A percentile compares a stretch with the other conserved stretches of the same genome.
phyloP scores from a whole-genome alignment of 2,113 vertebrate genomes.

The Lutjanus erythropterus region DNA sequence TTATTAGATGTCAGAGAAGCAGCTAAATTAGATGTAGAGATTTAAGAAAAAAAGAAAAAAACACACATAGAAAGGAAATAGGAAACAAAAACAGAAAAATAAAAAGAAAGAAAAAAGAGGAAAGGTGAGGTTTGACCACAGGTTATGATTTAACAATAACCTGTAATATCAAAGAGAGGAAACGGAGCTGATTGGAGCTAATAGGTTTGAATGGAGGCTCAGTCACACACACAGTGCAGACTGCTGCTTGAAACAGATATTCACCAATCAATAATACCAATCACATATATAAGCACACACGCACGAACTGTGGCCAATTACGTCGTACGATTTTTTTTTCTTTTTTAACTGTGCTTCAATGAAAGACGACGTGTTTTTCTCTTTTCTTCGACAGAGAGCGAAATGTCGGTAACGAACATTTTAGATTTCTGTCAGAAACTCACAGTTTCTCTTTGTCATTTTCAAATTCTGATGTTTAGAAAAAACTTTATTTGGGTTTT shows the following conservation, averaged over 20 bases:
- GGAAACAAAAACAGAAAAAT: background rate
- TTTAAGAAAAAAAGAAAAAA: background rate
- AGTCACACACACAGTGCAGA: background rate
- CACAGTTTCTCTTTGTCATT: background rate
- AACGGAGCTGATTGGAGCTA: conserved; percentile 1
- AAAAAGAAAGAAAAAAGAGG: background rate
- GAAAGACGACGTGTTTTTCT: conserved; percentile 89
- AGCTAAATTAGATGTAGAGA: background rate
- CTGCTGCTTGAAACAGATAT: conserved; percentile 91
- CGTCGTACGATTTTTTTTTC: conserved; percentile 78
- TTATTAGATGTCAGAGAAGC: background rate
- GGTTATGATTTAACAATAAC: background rate
- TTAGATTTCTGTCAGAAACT: background rate
- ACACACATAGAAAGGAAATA: background rate
- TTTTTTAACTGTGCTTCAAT: conserved; percentile 88
- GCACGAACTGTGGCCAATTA: conserved; percentile 8
- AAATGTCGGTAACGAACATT: no score
- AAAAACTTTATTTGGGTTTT: no score
- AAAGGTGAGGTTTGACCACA: background rate
- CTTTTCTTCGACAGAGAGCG: no score
- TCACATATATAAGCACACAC: conserved; percentile 74
- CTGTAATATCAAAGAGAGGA: background rate
- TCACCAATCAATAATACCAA: conserved; percentile 93
- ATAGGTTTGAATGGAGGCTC: conserved; percentile 9
- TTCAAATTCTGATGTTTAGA: background rate